Conservation (phyloP, 2,888 invertebrate genomes). For the Octodonta nipae region DNA sequence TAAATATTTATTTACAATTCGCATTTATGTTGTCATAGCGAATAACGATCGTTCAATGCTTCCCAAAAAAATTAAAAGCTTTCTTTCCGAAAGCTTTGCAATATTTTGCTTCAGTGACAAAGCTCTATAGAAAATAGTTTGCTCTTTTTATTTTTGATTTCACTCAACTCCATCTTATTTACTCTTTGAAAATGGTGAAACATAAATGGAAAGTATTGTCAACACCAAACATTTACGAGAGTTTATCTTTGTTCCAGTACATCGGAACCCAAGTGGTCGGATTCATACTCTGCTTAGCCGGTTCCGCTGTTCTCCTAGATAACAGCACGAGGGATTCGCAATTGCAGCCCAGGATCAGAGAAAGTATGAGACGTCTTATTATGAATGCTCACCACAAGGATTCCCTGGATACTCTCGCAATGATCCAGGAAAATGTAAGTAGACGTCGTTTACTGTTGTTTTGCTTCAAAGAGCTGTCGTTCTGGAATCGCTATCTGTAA, state of each 20-base stretch:
- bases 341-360: conserved; percentile 62
- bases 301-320: conserved; percentile 63
- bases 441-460: conserved; percentile 3
- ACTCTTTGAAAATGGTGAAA: neutral
- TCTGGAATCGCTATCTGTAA: no score
- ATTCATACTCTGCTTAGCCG: conserved; percentile 58
- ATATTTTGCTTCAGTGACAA: no score
- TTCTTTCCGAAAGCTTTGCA: no score
- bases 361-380: conserved; percentile 58
- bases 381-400: conserved; percentile 61
- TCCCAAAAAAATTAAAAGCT: no score
- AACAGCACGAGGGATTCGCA: conserved; percentile 69
- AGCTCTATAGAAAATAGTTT: no score
- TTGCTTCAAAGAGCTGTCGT: no score
- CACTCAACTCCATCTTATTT: no score
- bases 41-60: no score
- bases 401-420: conserved; percentile 53
- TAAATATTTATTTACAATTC: no score
- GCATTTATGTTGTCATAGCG: no score
- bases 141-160: no score
- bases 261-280: conserved; percentile 57
- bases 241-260: conserved; percentile 43
- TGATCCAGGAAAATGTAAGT: conserved; percentile 76
- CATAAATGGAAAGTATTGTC: neutral
- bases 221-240: neutral